A percentile compares a stretch with the other conserved stretches of the same genome.
Evolutionary conservation across 1,140 invertebrate genomes (phyloP).

Genomic region (Drosophila nikananu): DNA sequence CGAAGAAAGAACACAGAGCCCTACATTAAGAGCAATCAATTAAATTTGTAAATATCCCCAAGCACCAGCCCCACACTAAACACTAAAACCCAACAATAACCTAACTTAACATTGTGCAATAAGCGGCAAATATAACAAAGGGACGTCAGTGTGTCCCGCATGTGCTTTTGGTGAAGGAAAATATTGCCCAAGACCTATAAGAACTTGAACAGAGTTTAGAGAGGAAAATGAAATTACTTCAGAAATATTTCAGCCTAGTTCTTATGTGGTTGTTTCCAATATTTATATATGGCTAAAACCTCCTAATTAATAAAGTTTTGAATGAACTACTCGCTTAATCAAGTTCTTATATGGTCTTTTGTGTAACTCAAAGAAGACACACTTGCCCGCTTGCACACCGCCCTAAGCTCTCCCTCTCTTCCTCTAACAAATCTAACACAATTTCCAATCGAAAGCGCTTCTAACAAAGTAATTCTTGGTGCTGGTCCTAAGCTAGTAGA

Average conservation of each 20-base stretch:
- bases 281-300: too few relatives aligned
- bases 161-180: not conserved
- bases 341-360: not conserved
- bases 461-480: slow-evolving; percentile 67
- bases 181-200: not conserved
- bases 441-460: slow-evolving; percentile 71
- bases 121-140: not conserved
- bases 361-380: not conserved
- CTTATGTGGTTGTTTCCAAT: too few relatives aligned
- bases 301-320: not conserved
- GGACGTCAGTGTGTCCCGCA: not conserved
- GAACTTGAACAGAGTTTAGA: slow-evolving; percentile 2
- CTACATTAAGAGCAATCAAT: slow-evolving; percentile 53
- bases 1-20: slow-evolving; percentile 13
- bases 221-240: too few relatives aligned
- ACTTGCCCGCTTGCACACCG: slow-evolving; percentile 12
- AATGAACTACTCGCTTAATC: too few relatives aligned
- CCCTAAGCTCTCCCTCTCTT: slow-evolving; percentile 10
- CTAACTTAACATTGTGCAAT: slow-evolving; percentile 1
- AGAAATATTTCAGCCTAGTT: too few relatives aligned
- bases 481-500: slow-evolving; percentile 72
- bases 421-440: slow-evolving; percentile 18
- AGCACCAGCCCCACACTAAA: slow-evolving; percentile 27
- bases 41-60: slow-evolving; percentile 56
- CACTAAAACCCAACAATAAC: slow-evolving; percentile 7